These are phyloP conservation scores for Cordilura impudica DNA, from an alignment of 2,888 invertebrate genomes.

Conservation along the genomic window DNA sequence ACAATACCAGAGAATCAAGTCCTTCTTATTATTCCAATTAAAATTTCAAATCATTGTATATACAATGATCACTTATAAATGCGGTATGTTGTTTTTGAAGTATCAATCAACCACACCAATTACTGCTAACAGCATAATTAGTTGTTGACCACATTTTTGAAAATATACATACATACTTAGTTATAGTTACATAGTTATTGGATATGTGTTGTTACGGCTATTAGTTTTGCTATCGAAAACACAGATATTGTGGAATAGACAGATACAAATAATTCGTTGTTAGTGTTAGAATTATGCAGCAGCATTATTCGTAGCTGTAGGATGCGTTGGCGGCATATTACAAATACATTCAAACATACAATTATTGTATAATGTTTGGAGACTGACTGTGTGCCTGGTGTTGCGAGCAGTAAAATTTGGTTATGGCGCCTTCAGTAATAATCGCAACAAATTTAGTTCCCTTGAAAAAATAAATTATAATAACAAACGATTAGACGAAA, in stretches of 20 bases:
- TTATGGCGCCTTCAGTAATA: constrained; percentile 41
- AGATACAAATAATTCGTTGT: constrained; percentile 1
- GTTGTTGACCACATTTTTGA: constrained; percentile 53
- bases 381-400: background rate
- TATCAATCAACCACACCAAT: constrained; percentile 41
- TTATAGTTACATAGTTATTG: no score
- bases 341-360: constrained; percentile 1
- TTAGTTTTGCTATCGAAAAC: background rate
- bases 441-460: background rate
- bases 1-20: no score
- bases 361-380: background rate
- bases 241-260: background rate
- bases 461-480: no score
- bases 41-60: no score
- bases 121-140: constrained; percentile 62
- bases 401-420: constrained; percentile 7
- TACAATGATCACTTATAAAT: constrained; percentile 29
- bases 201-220: background rate
- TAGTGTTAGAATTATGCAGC: constrained; percentile 45
- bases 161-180: no score
- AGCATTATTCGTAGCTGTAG: background rate
- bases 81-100: constrained; percentile 52
- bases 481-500: background rate
- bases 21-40: no score
- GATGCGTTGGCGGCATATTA: constrained; percentile 36